Conservation (phyloP, 2,888 invertebrate species). For the Panopea generosa region DNA sequence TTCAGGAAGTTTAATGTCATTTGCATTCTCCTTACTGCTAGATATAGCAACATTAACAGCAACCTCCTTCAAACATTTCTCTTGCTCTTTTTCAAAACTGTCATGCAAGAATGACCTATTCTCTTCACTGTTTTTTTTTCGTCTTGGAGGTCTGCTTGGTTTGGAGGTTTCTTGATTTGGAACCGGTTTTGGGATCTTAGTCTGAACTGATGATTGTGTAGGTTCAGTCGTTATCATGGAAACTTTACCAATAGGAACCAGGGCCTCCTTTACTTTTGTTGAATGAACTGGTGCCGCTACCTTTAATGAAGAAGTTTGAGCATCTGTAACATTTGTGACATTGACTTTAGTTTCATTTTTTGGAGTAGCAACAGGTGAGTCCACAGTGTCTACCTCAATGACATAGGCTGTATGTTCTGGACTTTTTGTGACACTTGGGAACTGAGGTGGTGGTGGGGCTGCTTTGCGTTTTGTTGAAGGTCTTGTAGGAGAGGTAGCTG, state of each 20-base stretch:
- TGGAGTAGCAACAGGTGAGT: too few relatives aligned
- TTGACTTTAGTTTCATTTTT: too few relatives aligned
- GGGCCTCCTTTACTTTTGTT: too few relatives aligned
- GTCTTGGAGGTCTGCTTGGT: conserved; percentile 62
- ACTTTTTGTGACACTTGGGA: not conserved
- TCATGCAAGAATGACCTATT: conserved; percentile 57
- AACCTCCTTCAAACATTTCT: conserved; percentile 21
- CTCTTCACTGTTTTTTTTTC: conserved; percentile 56
- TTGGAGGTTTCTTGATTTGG: conserved; percentile 27
- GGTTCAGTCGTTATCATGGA: too few relatives aligned
- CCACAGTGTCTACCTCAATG: too few relatives aligned
- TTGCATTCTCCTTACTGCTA: conserved; percentile 6
- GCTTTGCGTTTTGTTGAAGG: conserved; percentile 73
- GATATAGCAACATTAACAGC: conserved; percentile 34
- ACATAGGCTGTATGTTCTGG: conserved; percentile 1
- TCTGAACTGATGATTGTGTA: conserved; percentile 1
- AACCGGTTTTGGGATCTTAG: conserved; percentile 37
- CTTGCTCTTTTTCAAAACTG: conserved; percentile 47
- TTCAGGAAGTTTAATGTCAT: not conserved
- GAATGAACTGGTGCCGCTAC: too few relatives aligned
- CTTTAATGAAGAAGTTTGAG: too few relatives aligned
- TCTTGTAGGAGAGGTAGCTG: conserved; percentile 53
- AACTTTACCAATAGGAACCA: too few relatives aligned
- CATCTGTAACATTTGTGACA: too few relatives aligned
- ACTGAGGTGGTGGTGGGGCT: conserved; percentile 68